Base-by-base conservation (phyloP, 1,140 invertebrate species). In the Drosophila auraria region DNA sequence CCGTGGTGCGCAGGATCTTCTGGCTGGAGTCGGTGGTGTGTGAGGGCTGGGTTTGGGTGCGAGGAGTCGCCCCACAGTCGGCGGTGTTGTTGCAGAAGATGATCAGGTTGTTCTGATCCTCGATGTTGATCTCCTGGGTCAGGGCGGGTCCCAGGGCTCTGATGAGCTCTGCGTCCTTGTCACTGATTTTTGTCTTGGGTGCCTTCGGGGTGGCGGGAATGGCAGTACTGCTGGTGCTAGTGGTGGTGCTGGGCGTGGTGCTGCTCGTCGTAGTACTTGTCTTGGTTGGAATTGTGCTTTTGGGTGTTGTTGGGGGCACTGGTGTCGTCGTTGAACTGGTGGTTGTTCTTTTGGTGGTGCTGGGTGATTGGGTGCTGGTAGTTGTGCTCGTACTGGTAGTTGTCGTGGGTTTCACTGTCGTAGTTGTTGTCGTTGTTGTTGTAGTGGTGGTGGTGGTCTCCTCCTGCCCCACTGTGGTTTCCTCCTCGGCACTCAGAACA, bases 401-500 rank as follows among this genome's bases (percentile, higher is more conserved):
- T 1, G 65, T 82, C 4, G 70, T 60, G 0, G 64, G 74, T 4
- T 72, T 69, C 25, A 63, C 72, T 15, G 59, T 73, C 8, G 63
- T 56, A 8, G 70, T 56, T 9, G 83, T 60, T 0, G 74, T 56
- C n/a, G 70, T 51, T 9, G 83, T 58, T 1, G 73, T 65, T 8
- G 42, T 63, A 0, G 60, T 62, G 17, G 78, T 78, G 47, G 74
- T 47, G n/a, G 83, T 82, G 53, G 82, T 36, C n/a, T 63, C 83
- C 4, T 56, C 27, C 76, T 91, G 53, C 70, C 92, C 58, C 80
- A 70, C 17, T 15, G 89, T 86, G 8, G 82, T 78, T 15, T 90
- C 86, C 44, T 73, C 94, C 90, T 78, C 94, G 63, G 82, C 94
- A 77, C 91, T 94, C 69, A 87, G 73, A 73, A 78, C 93, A 36